phyloP scores from a whole-genome alignment of 2,113 vertebrate species.

The Bubo scandiacus region DNA sequence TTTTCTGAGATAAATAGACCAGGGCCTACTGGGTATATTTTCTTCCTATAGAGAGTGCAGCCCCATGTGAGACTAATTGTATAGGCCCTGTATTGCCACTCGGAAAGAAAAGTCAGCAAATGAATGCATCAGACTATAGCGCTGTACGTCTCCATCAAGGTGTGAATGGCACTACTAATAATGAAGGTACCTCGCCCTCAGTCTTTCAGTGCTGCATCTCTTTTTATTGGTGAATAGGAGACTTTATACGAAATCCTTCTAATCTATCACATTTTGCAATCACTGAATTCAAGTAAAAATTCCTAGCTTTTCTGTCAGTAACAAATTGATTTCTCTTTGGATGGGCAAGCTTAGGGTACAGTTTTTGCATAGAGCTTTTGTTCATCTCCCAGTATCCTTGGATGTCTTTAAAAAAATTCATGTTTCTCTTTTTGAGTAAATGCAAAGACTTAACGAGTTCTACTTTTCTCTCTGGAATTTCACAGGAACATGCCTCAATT shows the following conservation, averaged over 20 bases:
- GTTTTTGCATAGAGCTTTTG: background rate
- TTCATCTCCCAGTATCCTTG: background rate
- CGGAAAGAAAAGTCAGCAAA: background rate
- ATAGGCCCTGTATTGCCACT: background rate
- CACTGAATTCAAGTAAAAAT: background rate
- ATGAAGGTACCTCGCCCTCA: background rate
- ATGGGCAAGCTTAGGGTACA: background rate
- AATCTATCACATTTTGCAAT: background rate
- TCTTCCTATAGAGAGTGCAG: background rate
- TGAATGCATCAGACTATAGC: background rate
- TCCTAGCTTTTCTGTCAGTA: background rate
- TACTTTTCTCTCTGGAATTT: background rate
- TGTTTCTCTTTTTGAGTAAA: background rate
- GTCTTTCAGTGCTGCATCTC: background rate
- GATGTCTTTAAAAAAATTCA: background rate
- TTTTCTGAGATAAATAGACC: background rate
- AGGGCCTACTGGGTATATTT: background rate
- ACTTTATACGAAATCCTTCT: background rate
- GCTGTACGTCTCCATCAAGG: fast-evolving
- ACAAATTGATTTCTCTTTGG: background rate
- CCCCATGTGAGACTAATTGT: background rate
- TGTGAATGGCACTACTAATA: background rate
- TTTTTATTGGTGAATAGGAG: background rate
- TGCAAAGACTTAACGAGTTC: background rate
- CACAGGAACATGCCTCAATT: background rate